Conservation (phyloP, 2,888 invertebrate species). For the Drosophila rellima region DNA sequence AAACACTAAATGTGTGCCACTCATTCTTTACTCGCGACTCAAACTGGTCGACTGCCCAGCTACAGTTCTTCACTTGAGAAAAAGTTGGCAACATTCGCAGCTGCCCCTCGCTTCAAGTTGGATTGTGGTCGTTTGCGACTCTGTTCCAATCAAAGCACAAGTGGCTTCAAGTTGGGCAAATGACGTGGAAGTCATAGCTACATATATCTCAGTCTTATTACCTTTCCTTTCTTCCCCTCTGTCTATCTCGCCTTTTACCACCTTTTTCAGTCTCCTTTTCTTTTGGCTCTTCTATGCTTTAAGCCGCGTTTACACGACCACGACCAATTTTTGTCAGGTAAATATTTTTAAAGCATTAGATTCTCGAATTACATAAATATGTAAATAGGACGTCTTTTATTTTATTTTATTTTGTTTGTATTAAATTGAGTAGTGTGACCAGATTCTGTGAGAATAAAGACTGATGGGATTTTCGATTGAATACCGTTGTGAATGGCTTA, state of each 20-base stretch:
- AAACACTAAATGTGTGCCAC: constrained; percentile 28
- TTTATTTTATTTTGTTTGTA: too few species aligned
- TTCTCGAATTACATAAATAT: too few species aligned
- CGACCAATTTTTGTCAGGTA: neutral
- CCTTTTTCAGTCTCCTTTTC: neutral
- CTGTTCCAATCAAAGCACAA: constrained; percentile 14
- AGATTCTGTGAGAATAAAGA: neutral
- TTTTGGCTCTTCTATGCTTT: neutral
- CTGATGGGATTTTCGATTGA: neutral
- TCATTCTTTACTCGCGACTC: neutral
- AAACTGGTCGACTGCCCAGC: constrained; percentile 12
- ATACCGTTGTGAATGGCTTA: too few species aligned
- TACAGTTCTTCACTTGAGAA: constrained; percentile 20
- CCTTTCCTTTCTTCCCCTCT: neutral
- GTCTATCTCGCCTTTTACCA: neutral
- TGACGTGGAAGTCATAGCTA: neutral
- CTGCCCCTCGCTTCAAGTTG: neutral
- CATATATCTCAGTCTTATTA: neutral
- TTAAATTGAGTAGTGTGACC: too few species aligned
- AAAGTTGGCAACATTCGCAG: constrained; percentile 28
- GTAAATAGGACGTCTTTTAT: too few species aligned
- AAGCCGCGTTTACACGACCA: neutral
- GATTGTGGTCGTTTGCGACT: neutral
- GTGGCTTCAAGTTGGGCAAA: neutral
- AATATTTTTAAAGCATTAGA: too few species aligned